Base-by-base conservation (phyloP, 1,140 invertebrate species). In the Vanessa tameamea region DNA sequence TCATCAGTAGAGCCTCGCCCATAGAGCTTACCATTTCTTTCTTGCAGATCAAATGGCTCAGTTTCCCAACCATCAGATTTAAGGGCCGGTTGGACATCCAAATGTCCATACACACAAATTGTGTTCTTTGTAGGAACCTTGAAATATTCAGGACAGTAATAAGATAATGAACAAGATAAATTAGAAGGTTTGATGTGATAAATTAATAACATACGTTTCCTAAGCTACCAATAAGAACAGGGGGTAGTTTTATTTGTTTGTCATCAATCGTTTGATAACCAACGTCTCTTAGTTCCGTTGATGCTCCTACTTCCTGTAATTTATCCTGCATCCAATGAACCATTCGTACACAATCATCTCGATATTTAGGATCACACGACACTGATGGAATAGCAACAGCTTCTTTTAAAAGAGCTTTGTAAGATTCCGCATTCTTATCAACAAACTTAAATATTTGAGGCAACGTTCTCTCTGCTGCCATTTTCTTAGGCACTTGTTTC, bases 61-160 rank as follows among this genome's bases (percentile, higher is more conserved):
- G 97, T 97, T 79, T 98, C 94, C 99, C 98, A 99, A 8, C 98
- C 98, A 94, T 99, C 98, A 78, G 96, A 96, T 87, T 95, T 95
- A 7, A 95, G 83, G 11, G 99, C 99, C 57, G 99, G 98, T 90
- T 99, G 99, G 2, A 99, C 99, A 94, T 99, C 99, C 82, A 99
- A 95, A 94, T 99, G 99, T 0, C 99, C 99, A 93, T 99, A 99
- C 64, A 99, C 94, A 66, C 97, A 95, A 57, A 99, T 94, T 16
- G 98, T 99, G 82, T 98, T 97, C 88, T 98, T 99, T 8, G 95
- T 95, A 0, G 95, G 93, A 89, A 99, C 97, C 89, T 94, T 68
- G 81, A 82, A 57, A 66, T 53, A 26, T 51, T 69, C 23, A 64
- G 47, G 31, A 51, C 23, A 68, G 43, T 65, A 50, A 51, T 26